Evolutionary conservation across 2,797 vertebrate genomes (phyloP).

Genomic region (Falco berigora): DNA sequence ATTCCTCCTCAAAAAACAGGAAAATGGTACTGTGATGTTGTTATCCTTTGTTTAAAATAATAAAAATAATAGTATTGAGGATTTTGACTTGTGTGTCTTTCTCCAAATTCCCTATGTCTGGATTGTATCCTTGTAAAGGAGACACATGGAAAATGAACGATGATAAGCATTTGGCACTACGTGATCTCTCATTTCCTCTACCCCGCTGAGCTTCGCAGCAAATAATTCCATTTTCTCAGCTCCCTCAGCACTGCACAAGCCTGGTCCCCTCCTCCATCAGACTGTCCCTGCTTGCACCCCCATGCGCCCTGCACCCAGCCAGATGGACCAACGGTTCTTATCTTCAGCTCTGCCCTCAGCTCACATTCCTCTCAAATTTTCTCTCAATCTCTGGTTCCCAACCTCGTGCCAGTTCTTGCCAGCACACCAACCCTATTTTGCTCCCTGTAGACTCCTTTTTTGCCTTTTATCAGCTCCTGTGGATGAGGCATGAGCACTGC

Average conservation of each 20-base stretch:
- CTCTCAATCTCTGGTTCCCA: neutral
- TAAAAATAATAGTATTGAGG: neutral
- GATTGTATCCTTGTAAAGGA: neutral
- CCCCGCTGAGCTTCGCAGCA: neutral
- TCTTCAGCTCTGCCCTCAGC: neutral
- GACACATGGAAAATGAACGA: neutral
- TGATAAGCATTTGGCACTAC: neutral
- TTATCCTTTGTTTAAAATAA: neutral
- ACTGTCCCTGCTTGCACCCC: neutral
- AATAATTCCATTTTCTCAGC: neutral
- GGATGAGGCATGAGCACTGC: neutral
- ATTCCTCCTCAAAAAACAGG: neutral
- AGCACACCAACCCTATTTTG: neutral
- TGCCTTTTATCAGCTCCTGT: neutral
- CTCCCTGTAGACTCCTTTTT: neutral
- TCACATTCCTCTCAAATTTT: neutral
- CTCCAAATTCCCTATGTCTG: neutral
- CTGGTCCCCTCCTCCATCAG: neutral
- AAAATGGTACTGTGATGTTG: neutral
- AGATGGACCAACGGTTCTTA: accelerated
- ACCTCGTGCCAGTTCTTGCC: neutral
- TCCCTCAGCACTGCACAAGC: neutral
- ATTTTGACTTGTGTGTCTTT: neutral
- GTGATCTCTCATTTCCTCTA: neutral
- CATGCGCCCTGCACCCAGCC: accelerated